Percentiles rank a stretch among this genome's conserved stretches.
These are phyloP conservation scores for Isaurus tuberculatus DNA, from an alignment of 92 coral and sea anemone genomes.

Conservation along the genomic window DNA sequence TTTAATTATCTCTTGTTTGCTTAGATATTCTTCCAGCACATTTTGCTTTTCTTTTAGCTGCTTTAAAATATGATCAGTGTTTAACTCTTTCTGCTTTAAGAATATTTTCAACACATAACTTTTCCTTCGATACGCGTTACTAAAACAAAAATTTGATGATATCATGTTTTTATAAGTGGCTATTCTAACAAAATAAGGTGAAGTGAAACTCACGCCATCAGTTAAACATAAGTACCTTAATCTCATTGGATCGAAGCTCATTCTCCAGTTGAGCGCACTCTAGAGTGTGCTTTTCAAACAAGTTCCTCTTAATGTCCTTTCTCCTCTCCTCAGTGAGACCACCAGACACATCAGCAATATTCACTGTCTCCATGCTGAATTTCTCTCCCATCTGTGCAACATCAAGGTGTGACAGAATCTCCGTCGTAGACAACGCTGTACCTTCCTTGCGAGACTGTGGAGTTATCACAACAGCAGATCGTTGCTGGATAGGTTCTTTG, in stretches of 20 bases:
- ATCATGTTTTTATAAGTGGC: too few relatives aligned
- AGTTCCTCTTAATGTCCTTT: slow-evolving; percentile 80
- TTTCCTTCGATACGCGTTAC: too few relatives aligned
- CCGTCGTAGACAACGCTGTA: slow-evolving; percentile 72
- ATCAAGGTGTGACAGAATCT: slow-evolving; percentile 85
- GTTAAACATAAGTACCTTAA: slow-evolving; percentile 54
- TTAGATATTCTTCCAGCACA: too few relatives aligned
- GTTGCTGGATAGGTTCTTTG: slow-evolving; percentile 18
- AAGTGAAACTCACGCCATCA: too few relatives aligned
- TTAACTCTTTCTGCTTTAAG: too few relatives aligned
- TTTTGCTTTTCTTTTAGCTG: too few relatives aligned
- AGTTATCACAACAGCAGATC: neutral
- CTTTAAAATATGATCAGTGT: too few relatives aligned
- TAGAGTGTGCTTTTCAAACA: slow-evolving; percentile 96
- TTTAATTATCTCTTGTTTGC: too few relatives aligned
- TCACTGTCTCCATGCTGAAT: slow-evolving; percentile 90
- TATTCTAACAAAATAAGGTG: too few relatives aligned
- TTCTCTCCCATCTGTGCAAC: slow-evolving; percentile 97
- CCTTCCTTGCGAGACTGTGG: slow-evolving; percentile 41
- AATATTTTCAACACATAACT: too few relatives aligned
- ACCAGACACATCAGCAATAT: slow-evolving; percentile 89
- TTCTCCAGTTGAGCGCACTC: slow-evolving; percentile 95
- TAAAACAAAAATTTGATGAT: too few relatives aligned
- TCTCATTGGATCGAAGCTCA: slow-evolving; percentile 88
- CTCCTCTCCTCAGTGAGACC: slow-evolving; percentile 89